phyloP scores from a whole-genome alignment of 2,797 vertebrate species.

The Periophthalmus magnuspinnatus region DNA sequence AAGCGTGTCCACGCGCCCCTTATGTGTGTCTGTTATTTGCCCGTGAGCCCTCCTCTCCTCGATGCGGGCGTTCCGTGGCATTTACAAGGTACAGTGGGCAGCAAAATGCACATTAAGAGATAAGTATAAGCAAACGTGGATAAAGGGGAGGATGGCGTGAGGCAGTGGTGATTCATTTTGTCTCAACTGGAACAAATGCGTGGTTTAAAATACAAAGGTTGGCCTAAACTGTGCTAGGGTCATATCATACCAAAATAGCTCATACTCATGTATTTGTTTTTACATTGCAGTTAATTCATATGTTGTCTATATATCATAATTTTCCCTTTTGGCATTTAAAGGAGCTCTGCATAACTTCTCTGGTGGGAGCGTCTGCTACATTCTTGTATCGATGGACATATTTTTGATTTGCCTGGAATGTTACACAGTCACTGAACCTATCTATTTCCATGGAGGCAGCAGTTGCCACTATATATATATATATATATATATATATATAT shows the following conservation, averaged over 20 bases:
- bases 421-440: too few relatives aligned
- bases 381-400: too few relatives aligned
- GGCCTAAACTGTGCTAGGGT: constrained; percentile 12
- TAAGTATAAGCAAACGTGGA: constrained; percentile 42
- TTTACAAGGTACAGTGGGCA: constrained; percentile 75
- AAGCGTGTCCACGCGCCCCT: constrained; percentile 60
- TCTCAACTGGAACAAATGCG: constrained; percentile 29
- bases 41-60: constrained; percentile 64
- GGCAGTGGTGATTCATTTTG: constrained; percentile 44
- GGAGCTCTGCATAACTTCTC: too few relatives aligned
- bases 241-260: neutral
- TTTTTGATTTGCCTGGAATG: too few relatives aligned
- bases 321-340: too few relatives aligned
- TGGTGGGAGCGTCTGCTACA: too few relatives aligned
- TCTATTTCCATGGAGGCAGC: too few relatives aligned
- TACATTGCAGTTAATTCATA: too few relatives aligned
- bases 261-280: neutral
- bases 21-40: constrained; percentile 55
- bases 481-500: too few relatives aligned
- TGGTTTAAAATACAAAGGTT: constrained; percentile 1
- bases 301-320: too few relatives aligned
- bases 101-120: constrained; percentile 64
- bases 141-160: constrained; percentile 26
- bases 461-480: too few relatives aligned
- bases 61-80: constrained; percentile 63